These are phyloP conservation scores for Rutpela maculata DNA, from an alignment of 2,888 invertebrate genomes.

Conservation along the genomic window DNA sequence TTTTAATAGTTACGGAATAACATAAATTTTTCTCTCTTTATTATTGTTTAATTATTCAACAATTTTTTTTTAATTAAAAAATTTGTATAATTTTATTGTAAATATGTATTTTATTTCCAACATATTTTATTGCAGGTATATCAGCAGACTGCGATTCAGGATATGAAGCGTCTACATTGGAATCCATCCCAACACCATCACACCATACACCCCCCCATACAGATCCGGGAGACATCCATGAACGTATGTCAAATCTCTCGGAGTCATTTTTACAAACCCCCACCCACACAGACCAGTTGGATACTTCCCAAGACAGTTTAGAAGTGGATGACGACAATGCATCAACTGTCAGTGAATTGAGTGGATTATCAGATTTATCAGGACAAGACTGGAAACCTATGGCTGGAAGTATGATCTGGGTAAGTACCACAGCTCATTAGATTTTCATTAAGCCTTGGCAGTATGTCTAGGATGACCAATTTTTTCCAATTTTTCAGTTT, in stretches of 20 bases:
- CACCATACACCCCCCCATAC: conserved; percentile 63
- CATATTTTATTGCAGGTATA: conserved; percentile 57
- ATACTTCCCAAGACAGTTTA: conserved; percentile 68
- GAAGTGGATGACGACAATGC: conserved; percentile 64
- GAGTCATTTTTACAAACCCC: conserved; percentile 62
- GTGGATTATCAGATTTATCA: conserved; percentile 81
- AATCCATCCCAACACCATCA: conserved; percentile 65
- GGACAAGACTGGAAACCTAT: conserved; percentile 83
- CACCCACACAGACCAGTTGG: conserved; percentile 62
- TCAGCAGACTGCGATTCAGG: conserved; percentile 71
- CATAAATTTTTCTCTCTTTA: too few relatives aligned
- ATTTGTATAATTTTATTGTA: too few relatives aligned
- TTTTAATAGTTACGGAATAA: too few relatives aligned
- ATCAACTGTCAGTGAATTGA: conserved; percentile 77
- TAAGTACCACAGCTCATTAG: conserved; percentile 59
- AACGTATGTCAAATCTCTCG: conserved; percentile 60
- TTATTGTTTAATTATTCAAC: too few relatives aligned
- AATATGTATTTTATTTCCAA: not conserved
- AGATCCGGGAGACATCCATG: conserved; percentile 60
- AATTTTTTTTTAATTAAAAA: too few relatives aligned
- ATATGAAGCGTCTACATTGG: conserved; percentile 69
- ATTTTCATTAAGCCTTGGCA: not conserved
- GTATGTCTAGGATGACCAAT: too few relatives aligned
- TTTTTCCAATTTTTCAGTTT: too few relatives aligned
- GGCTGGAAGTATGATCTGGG: conserved; percentile 76